Base-by-base conservation (phyloP, 2,888 invertebrate species). In the Coenonympha glycerion region DNA sequence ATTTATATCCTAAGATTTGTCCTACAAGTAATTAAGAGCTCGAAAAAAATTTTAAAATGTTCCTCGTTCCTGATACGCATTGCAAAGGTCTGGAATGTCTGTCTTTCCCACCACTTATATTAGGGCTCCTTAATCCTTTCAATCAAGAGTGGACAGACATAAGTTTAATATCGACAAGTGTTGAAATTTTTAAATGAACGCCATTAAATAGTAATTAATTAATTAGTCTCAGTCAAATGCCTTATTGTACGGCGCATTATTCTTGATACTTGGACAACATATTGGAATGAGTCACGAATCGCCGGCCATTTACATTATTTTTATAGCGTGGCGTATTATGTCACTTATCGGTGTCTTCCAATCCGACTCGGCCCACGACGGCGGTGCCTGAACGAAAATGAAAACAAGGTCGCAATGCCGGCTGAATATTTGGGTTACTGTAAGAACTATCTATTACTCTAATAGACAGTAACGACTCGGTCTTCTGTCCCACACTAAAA, bases 361-460 rank as follows among this genome's bases (percentile, higher is more conserved):
- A 66, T 68, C 62, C 66, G 63, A 66, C 65, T 67, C 68, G 58
- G 58, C 58, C 63, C 62, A 61, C 57, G 63, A 57, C 58, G 55
- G 52, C 50, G 55, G 46, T 56, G 59, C 52, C 59, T 60, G 62
- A 83, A 82, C 69, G 82, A 85, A 85, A 85, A 72, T 63, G 82
- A 84, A 84, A 82, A 76, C 83, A 83, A 85, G 84, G 85, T 74
- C 84, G 81, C 64, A 73, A 81, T 80, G 80, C 76, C 67, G 65
- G 56, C 58, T 78, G 74, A 65, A 68, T 76, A 83, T 85, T 81
- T 77, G 69, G 79, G 70, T 66, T 78, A 71, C 69, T 62, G 56
- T 54, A 61, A 53, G 58, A 66, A 60, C 67, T 51, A 66, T 70
- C 67, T 51, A 66, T 70, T 68, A 65, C 65, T 65, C 57, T 65